Percentiles rank a stretch among this genome's conserved stretches.
Conservation (phyloP, 2,888 invertebrate species). For the Epirrhoe alternata region DNA sequence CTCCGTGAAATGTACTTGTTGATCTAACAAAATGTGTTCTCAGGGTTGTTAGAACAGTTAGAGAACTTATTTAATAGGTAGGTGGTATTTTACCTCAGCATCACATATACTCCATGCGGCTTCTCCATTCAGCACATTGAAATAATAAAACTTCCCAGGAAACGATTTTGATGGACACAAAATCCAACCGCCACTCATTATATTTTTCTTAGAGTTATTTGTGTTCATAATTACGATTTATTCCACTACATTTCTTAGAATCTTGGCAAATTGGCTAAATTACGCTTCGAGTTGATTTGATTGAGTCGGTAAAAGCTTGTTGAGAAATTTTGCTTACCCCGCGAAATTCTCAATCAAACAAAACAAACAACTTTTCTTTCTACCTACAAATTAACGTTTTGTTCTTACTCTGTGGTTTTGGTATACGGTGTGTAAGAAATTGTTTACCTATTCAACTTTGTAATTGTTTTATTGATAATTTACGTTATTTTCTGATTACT, state of each 20-base stretch:
- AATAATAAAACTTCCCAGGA: slow-evolving; percentile 72
- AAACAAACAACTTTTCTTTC: background rate
- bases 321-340: slow-evolving; percentile 54
- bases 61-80: background rate
- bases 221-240: slow-evolving; percentile 48
- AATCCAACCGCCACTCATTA: slow-evolving; percentile 56
- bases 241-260: slow-evolving; percentile 11
- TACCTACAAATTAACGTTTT: slow-evolving; percentile 4
- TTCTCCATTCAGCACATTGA: slow-evolving; percentile 66
- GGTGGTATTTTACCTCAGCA: slow-evolving; percentile 50
- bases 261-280: slow-evolving; percentile 1
- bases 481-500: too few species aligned
- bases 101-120: slow-evolving; percentile 63
- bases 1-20: too few species aligned
- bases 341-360: slow-evolving; percentile 48
- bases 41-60: too few species aligned
- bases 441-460: too few species aligned
- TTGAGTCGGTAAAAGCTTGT: background rate
- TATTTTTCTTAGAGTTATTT: slow-evolving; percentile 51
- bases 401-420: too few species aligned
- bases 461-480: too few species aligned
- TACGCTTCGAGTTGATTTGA: too few species aligned
- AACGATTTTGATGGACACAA: slow-evolving; percentile 68
- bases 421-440: background rate
- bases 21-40: background rate